phyloP scores from a whole-genome alignment of 1,140 invertebrate species.

The Carposina sasakii region DNA sequence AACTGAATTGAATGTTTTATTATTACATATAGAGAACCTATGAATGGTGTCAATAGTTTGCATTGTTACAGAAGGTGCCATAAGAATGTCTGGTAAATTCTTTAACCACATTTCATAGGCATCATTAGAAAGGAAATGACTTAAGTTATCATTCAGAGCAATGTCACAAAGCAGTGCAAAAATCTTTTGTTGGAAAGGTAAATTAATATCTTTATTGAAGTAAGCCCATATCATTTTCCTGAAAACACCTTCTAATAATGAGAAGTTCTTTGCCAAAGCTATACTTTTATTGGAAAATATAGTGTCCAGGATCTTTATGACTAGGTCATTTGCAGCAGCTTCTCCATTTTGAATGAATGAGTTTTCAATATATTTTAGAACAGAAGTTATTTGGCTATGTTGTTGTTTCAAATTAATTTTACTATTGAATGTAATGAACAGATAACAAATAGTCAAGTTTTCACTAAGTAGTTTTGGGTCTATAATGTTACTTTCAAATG shows the following conservation, averaged over 20 bases:
- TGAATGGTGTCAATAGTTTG: conserved; percentile 63
- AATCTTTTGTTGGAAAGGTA: conserved; percentile 51
- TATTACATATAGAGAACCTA: conserved; percentile 60
- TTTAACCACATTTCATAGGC: conserved; percentile 61
- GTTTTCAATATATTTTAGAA: conserved; percentile 67
- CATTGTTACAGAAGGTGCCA: conserved; percentile 43
- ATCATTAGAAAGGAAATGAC: conserved; percentile 48
- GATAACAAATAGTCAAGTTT: conserved; percentile 71
- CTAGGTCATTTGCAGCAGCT: conserved; percentile 35
- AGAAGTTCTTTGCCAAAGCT: conserved; percentile 48
- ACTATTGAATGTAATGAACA: conserved; percentile 67
- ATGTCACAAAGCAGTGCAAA: conserved; percentile 66
- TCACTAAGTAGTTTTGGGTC: conserved; percentile 69
- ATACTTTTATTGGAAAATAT: conserved; percentile 52
- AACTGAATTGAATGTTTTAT: conserved; percentile 52
- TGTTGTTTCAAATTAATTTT: conserved; percentile 53
- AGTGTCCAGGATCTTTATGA: conserved; percentile 55
- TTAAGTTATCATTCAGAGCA: conserved; percentile 54
- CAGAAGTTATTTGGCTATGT: conserved; percentile 38
- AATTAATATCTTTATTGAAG: conserved; percentile 42
- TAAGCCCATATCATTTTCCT: conserved; percentile 61
- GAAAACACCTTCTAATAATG: conserved; percentile 52
- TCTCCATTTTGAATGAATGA: conserved; percentile 42
- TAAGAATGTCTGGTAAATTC: conserved; percentile 64
- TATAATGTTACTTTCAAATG: conserved; percentile 39